Conservation (phyloP, 2,113 vertebrate genomes). For the Pardalotus punctatus region DNA sequence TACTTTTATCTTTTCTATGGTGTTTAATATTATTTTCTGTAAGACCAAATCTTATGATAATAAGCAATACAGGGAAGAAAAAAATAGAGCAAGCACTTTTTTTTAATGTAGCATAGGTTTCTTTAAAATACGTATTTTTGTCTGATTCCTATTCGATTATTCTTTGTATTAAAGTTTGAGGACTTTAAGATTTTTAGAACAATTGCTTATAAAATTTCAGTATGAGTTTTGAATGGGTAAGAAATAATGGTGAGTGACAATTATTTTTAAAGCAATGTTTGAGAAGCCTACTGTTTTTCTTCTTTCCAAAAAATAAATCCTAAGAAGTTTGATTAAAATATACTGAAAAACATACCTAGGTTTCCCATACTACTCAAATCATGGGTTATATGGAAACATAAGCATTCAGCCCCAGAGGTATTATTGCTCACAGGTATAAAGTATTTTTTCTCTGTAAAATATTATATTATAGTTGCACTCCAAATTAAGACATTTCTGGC, state of each 20-base stretch:
- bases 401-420: background rate
- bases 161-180: background rate
- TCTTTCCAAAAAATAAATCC: background rate
- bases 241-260: background rate
- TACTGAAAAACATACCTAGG: background rate
- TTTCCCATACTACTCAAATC: background rate
- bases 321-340: background rate
- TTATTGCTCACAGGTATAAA: background rate
- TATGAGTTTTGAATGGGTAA: background rate
- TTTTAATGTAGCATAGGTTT: background rate
- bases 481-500: background rate
- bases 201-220: background rate
- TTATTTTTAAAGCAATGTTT: background rate
- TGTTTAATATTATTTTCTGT: background rate
- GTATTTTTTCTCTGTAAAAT: slow-evolving; percentile 15
- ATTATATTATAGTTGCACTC: background rate
- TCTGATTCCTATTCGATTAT: background rate
- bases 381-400: background rate
- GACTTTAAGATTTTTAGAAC: background rate
- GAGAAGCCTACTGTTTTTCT: background rate
- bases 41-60: background rate
- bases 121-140: background rate
- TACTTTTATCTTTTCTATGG: background rate
- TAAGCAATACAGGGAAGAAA: background rate
- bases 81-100: background rate